Evolutionary conservation across 2,888 invertebrate genomes (phyloP), one percentile per base, ranked within the genome.

Genomic region (Drosophila ezoana): DNA sequence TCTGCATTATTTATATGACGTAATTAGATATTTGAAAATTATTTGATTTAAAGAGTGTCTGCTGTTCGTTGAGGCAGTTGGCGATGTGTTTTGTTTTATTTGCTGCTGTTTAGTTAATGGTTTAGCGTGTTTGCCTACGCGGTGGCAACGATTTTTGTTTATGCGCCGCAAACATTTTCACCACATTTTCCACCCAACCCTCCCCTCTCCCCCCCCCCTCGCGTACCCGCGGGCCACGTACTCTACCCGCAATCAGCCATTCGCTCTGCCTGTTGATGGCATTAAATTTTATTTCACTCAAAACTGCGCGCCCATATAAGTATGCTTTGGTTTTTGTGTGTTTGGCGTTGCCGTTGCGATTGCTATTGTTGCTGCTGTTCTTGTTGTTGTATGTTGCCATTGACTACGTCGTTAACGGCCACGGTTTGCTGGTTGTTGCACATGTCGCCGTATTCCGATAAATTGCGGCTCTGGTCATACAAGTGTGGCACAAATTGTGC

Each of bases 141-240:
- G 66, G 62, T 72, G 84, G 89, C 78, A 89, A 87, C 81, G 81
- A 84, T 84, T 89, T 89, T 89, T 84, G 88, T 84, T 84, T 89
- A 84, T 84, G 86, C 88, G 86, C 86, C 87, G 88, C 89, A 87
- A 89, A 84, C 89, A 84, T 89, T 79, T 87, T 66, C 53, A 63
- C 76, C 87, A 71, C 77, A 76, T 71, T 45, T 10, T 37, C 43
- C 44, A 18, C 40, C 49, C 51, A 33, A n/a, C 4, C 45, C n/a
- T n/a, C n/a, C n/a, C n/a, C n/a, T n/a, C 28, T 11, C n/a, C 14
- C 43, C 53, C 5, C 33, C 11, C 1, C 20, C 28, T 5, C 14
- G 49, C 48, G 23, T 28, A 6, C 28, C 28, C 28, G 28, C 28
- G 28, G 28, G 14, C 10, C 32, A 10, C 20, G 13, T 20, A 5